Percentiles rank a stretch among this genome's conserved stretches.
Conservation (phyloP, 2,113 vertebrate genomes). For the Trematomus loennbergii region DNA sequence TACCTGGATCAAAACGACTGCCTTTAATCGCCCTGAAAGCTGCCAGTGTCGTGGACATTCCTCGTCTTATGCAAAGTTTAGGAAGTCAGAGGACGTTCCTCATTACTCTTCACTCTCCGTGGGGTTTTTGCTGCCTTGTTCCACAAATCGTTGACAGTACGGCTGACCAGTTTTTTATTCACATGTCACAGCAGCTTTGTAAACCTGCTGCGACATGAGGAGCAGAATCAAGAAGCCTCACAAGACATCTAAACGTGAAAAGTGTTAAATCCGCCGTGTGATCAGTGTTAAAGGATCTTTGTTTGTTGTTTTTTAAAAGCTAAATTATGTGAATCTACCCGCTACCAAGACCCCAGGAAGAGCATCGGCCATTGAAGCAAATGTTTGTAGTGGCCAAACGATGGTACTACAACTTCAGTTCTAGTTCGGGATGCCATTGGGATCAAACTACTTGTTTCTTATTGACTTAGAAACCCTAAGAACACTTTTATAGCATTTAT, state of each 20-base stretch:
- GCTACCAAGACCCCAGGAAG: neutral
- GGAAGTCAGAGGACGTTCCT: slow-evolving; percentile 20
- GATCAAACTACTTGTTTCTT: no score
- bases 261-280: slow-evolving; percentile 56
- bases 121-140: neutral
- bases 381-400: no score
- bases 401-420: no score
- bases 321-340: slow-evolving; percentile 29
- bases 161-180: slow-evolving; percentile 12
- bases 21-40: slow-evolving; percentile 55
- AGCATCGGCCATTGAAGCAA: no score
- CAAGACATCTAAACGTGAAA: slow-evolving; percentile 42
- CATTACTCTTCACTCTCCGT: neutral
- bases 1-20: slow-evolving; percentile 51
- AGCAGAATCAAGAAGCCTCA: slow-evolving; percentile 25
- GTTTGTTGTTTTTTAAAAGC: slow-evolving; percentile 40
- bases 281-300: slow-evolving; percentile 68
- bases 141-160: slow-evolving; percentile 3
- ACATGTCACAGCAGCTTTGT: slow-evolving; percentile 28
- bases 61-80: slow-evolving; percentile 56
- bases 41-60: slow-evolving; percentile 64
- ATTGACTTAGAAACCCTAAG: no score
- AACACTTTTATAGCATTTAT: no score
- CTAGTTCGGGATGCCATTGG: no score
- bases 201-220: slow-evolving; percentile 31